Evolutionary conservation across 2,113 vertebrate species (phyloP).

Genomic region (Poeciliopsis retropinna): DNA sequence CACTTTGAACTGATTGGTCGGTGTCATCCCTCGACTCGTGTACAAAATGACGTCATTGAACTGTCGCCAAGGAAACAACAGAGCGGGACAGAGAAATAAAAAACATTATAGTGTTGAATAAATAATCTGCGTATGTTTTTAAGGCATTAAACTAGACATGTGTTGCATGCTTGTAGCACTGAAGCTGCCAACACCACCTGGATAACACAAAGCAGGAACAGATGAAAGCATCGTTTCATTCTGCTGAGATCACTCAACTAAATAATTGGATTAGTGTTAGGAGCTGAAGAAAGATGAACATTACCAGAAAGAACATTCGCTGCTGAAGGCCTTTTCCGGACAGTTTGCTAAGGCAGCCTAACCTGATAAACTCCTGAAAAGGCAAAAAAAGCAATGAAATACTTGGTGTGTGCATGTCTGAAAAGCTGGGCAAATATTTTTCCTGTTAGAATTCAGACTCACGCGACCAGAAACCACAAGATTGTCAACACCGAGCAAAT

Average conservation of each 20-base stretch:
- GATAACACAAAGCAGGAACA: conserved; percentile 13
- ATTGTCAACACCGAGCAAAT: conserved; percentile 92
- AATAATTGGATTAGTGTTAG: conserved; percentile 37
- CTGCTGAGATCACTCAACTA: conserved; percentile 34
- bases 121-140: not conserved
- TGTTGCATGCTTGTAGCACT: not conserved
- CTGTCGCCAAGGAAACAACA: conserved; percentile 70
- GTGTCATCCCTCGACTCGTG: conserved; percentile 92
- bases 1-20: conserved; percentile 95
- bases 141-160: conserved; percentile 1
- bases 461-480: conserved; percentile 90
- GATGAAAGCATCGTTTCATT: conserved; percentile 30
- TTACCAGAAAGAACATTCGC: conserved; percentile 98
- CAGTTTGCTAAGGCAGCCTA: conserved; percentile 97
- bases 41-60: conserved; percentile 94
- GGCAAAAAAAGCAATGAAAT: conserved; percentile 42
- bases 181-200: conserved; percentile 35
- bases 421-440: not conserved
- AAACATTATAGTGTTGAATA: conserved; percentile 1
- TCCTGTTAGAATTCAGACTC: conserved; percentile 49
- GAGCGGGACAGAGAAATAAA: conserved; percentile 24
- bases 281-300: conserved; percentile 22
- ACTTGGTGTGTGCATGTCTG: not conserved
- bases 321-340: conserved; percentile 98
- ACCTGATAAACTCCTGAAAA: conserved; percentile 93